Conservation (phyloP, 2,113 vertebrate species). For the Eptatretus burgeri region DNA sequence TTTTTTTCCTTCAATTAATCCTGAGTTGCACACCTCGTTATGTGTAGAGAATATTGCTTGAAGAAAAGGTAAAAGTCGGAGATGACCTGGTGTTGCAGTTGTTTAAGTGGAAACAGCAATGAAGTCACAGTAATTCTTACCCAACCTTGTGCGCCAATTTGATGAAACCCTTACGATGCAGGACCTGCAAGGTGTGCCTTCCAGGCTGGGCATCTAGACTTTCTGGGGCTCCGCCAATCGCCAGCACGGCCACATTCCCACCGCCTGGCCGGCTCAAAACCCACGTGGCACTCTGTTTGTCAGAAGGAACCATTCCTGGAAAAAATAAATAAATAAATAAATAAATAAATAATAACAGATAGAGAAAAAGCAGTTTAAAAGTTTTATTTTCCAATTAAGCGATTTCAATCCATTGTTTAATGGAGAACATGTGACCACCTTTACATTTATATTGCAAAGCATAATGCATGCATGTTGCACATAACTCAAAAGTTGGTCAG, state of each 20-base stretch:
- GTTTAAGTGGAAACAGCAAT: too few relatives aligned
- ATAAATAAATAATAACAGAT: neutral
- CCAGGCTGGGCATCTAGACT: constrained; percentile 47
- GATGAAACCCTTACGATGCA: constrained; percentile 56
- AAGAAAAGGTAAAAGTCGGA: too few relatives aligned
- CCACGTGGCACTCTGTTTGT: constrained; percentile 32
- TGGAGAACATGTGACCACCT: too few relatives aligned
- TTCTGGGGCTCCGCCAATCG: constrained; percentile 46
- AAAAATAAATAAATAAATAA: neutral
- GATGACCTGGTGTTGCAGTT: too few relatives aligned
- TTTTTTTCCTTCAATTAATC: too few relatives aligned
- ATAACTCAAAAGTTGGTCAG: too few relatives aligned
- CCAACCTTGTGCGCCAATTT: constrained; percentile 43
- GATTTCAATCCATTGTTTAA: too few relatives aligned
- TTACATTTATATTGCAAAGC: too few relatives aligned
- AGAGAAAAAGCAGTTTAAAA: neutral
- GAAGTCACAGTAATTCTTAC: constrained; percentile 17
- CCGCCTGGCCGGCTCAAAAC: constrained; percentile 19
- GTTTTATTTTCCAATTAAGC: neutral
- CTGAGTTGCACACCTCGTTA: too few relatives aligned
- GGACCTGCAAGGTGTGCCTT: constrained; percentile 27
- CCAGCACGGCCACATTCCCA: constrained; percentile 32
- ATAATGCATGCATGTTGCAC: too few relatives aligned
- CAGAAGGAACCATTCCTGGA: constrained; percentile 40
- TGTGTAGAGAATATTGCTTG: too few relatives aligned